Conservation (phyloP, 2,888 invertebrate species). For the Copidosoma aretas region DNA sequence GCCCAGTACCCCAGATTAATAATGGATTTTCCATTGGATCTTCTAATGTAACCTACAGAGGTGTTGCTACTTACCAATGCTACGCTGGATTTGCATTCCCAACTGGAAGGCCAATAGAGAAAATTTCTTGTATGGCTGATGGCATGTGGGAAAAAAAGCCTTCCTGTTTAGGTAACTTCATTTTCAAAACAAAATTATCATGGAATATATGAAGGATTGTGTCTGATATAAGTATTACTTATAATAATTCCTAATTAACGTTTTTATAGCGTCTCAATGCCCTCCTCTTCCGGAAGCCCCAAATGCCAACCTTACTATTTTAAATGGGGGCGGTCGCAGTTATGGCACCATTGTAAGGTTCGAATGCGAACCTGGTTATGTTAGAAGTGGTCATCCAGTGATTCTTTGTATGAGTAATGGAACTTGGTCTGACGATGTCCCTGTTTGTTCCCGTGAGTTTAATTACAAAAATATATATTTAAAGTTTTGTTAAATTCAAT, state of each 20-base stretch:
- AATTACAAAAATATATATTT: not conserved
- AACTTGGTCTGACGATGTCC: constrained; percentile 92
- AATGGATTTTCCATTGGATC: constrained; percentile 97
- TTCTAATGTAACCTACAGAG: constrained; percentile 92
- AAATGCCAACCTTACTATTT: constrained; percentile 83
- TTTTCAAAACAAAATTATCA: constrained; percentile 8
- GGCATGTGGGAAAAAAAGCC: constrained; percentile 93
- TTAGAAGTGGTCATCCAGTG: constrained; percentile 86
- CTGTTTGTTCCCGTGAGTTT: constrained; percentile 79
- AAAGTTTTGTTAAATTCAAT: not conserved
- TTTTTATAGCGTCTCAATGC: constrained; percentile 94
- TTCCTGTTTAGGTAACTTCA: constrained; percentile 76
- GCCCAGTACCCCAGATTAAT: constrained; percentile 96
- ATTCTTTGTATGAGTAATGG: constrained; percentile 94
- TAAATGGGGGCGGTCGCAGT: constrained; percentile 90
- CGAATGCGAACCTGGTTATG: constrained; percentile 91
- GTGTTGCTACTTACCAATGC: constrained; percentile 93
- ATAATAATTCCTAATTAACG: constrained; percentile 27
- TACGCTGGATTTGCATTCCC: constrained; percentile 96
- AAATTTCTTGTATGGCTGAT: constrained; percentile 86
- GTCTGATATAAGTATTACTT: not conserved
- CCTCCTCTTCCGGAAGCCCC: constrained; percentile 84
- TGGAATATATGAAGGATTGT: not conserved
- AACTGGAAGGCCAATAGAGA: constrained; percentile 84
- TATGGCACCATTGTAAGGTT: constrained; percentile 93